These are phyloP conservation scores for Ariolimax columbianus DNA, from an alignment of 2,888 invertebrate species.

Conservation along the genomic window DNA sequence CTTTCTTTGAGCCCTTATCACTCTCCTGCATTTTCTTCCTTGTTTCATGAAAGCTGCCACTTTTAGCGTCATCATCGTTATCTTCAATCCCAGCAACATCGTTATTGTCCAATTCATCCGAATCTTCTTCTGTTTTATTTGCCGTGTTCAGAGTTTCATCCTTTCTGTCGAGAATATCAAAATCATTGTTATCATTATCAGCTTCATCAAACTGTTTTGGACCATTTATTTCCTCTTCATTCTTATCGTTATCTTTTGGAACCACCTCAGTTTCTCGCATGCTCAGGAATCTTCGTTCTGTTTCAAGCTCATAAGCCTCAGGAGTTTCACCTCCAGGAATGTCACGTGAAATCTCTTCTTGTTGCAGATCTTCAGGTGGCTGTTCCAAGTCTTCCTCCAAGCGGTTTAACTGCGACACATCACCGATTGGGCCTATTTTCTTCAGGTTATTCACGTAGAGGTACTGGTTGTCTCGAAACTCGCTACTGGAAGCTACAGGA, in stretches of 20 bases:
- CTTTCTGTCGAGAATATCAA: conserved; percentile 11
- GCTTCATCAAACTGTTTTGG: conserved; percentile 24
- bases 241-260: background rate
- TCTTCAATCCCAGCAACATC: background rate
- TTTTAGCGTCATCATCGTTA: background rate
- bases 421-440: background rate
- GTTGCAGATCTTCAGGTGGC: background rate
- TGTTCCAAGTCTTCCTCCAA: too few species aligned
- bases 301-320: conserved; percentile 16
- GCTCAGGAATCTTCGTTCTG: conserved; percentile 9
- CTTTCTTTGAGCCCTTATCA: background rate
- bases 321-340: background rate
- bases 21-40: background rate
- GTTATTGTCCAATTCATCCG: background rate
- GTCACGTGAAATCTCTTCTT: background rate
- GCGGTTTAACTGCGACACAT: background rate
- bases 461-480: conserved; percentile 10
- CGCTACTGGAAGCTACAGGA: conserved; percentile 16
- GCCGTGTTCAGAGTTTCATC: background rate
- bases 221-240: conserved; percentile 22
- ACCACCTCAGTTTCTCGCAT: background rate
- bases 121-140: background rate
- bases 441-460: background rate
- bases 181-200: conserved; percentile 24
- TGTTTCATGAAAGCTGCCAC: background rate